A percentile compares a stretch with the other conserved stretches of the same genome.
These are phyloP conservation scores for Hecatera dysodea DNA, from an alignment of 2,888 invertebrate species.

Conservation along the genomic window DNA sequence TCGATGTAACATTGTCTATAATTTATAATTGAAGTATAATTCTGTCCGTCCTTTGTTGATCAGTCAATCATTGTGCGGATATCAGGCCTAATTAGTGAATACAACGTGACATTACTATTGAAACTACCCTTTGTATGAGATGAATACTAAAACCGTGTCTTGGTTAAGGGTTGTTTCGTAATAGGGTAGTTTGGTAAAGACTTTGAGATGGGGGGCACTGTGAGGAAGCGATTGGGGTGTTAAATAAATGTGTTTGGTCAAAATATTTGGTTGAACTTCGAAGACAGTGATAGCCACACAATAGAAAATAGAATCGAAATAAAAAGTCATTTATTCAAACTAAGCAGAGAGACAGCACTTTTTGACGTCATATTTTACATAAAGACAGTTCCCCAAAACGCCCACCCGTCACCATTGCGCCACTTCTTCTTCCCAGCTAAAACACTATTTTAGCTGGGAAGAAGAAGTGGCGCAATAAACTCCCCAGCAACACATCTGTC, in stretches of 20 bases:
- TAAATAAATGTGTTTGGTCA: neutral
- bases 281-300: neutral
- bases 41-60: slow-evolving; percentile 50
- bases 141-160: slow-evolving; percentile 56
- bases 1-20: neutral
- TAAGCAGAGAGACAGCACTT: too few relatives aligned
- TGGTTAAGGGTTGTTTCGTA: slow-evolving; percentile 5
- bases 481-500: too few relatives aligned
- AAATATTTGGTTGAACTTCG: neutral
- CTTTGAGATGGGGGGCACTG: neutral
- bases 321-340: too few relatives aligned
- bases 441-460: too few relatives aligned
- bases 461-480: too few relatives aligned
- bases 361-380: too few relatives aligned
- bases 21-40: slow-evolving; percentile 50
- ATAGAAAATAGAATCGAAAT: too few relatives aligned
- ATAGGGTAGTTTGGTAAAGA: slow-evolving; percentile 1
- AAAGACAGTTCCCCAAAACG: too few relatives aligned
- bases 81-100: slow-evolving; percentile 57
- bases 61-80: slow-evolving; percentile 52
- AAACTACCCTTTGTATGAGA: slow-evolving; percentile 46
- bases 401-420: too few relatives aligned
- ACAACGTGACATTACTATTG: slow-evolving; percentile 59
- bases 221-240: neutral
- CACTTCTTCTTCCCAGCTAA: too few relatives aligned